Evolutionary conservation across 2,888 invertebrate genomes (phyloP).

Genomic region (Cantharis rustica): DNA sequence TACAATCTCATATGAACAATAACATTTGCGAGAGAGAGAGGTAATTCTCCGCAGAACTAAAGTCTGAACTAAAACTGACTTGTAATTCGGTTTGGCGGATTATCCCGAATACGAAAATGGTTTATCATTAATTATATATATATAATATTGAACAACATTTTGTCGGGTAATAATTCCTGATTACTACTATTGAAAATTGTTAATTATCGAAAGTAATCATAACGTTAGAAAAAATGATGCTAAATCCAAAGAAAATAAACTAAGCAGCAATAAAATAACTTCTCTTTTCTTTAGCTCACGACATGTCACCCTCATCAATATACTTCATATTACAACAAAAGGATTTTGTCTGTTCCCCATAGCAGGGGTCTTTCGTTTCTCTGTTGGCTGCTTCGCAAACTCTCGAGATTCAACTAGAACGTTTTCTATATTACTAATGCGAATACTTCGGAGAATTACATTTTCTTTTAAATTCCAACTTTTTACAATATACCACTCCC

Average conservation of each 20-base stretch:
- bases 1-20: too few relatives aligned
- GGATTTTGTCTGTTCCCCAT: constrained; percentile 7
- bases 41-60: too few relatives aligned
- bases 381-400: constrained; percentile 10
- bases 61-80: too few relatives aligned
- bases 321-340: constrained; percentile 30
- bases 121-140: too few relatives aligned
- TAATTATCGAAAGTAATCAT: not conserved
- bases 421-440: not conserved
- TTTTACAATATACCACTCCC: not conserved
- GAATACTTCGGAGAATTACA: not conserved
- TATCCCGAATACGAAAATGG: too few relatives aligned
- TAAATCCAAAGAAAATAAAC: constrained; percentile 7
- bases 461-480: not conserved
- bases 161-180: not conserved
- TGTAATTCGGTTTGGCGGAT: too few relatives aligned
- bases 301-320: constrained; percentile 28
- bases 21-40: too few relatives aligned
- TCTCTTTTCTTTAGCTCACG: constrained; percentile 17
- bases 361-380: constrained; percentile 14
- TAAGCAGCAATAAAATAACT: constrained; percentile 23
- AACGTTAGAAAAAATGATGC: not conserved
- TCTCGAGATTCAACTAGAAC: constrained; percentile 3
- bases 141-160: too few relatives aligned
- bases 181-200: not conserved